phyloP scores from a whole-genome alignment of 2,113 vertebrate species.

The Coryphaenoides rupestris region DNA sequence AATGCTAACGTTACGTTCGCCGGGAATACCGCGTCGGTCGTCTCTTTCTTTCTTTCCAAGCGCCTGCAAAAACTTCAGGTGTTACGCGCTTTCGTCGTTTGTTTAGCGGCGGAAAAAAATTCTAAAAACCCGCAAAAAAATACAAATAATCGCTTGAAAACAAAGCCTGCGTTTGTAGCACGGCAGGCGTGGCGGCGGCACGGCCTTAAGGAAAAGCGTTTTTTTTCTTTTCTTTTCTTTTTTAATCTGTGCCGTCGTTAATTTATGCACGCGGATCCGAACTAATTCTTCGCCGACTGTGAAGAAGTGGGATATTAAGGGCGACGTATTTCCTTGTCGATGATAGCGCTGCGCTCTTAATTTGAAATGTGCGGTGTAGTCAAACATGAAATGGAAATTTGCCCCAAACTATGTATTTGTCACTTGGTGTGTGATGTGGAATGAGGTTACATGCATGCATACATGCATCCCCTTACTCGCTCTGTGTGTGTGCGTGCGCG shows the following conservation, averaged over 20 bases:
- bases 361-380: slow-evolving; percentile 70
- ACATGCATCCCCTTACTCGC: slow-evolving; percentile 61
- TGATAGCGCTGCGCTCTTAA: slow-evolving; percentile 68
- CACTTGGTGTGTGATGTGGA: slow-evolving; percentile 58
- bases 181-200: slow-evolving; percentile 51
- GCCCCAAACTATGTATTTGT: slow-evolving; percentile 71
- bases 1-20: too few relatives aligned
- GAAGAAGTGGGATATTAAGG: slow-evolving; percentile 68
- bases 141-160: slow-evolving; percentile 61
- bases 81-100: too few relatives aligned
- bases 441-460: slow-evolving; percentile 60
- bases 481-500: neutral
- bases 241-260: slow-evolving; percentile 66
- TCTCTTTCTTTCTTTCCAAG: too few relatives aligned
- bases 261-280: slow-evolving; percentile 73
- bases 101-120: too few relatives aligned
- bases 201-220: slow-evolving; percentile 64
- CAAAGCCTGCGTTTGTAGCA: slow-evolving; percentile 58
- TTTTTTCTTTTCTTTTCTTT: too few relatives aligned
- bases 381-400: slow-evolving; percentile 72
- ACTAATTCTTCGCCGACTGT: slow-evolving; percentile 72
- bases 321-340: slow-evolving; percentile 71
- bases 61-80: too few relatives aligned
- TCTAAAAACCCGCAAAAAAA: too few relatives aligned
- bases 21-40: too few relatives aligned